phyloP scores from a whole-genome alignment of 2,888 invertebrate species.

The Zhuqinia jingwanae region DNA sequence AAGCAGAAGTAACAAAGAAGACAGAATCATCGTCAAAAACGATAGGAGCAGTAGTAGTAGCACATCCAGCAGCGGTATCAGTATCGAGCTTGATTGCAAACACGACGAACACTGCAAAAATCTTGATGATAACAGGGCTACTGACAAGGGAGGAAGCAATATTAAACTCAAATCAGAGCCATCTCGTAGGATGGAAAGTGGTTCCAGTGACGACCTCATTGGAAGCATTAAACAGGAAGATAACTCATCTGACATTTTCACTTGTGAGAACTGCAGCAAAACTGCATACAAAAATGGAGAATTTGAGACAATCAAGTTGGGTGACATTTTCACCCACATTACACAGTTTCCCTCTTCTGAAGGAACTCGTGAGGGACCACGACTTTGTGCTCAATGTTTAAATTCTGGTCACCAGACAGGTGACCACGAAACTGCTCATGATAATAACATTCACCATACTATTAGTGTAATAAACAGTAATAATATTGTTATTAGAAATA shows the following conservation, averaged over 20 bases:
- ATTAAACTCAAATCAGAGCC: slow-evolving; percentile 24
- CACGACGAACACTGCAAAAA: background rate
- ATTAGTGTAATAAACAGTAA: slow-evolving; percentile 52
- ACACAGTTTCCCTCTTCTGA: slow-evolving; percentile 74
- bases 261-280: slow-evolving; percentile 77
- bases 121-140: slow-evolving; percentile 14
- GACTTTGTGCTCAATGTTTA: slow-evolving; percentile 72
- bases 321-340: slow-evolving; percentile 78
- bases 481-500: slow-evolving; percentile 41
- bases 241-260: slow-evolving; percentile 64
- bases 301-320: slow-evolving; percentile 79
- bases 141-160: slow-evolving; percentile 27
- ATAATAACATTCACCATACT: slow-evolving; percentile 60
- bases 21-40: slow-evolving; percentile 29
- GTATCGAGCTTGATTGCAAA: background rate
- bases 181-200: slow-evolving; percentile 52
- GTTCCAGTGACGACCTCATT: slow-evolving; percentile 46
- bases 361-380: slow-evolving; percentile 68
- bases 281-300: slow-evolving; percentile 76
- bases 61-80: slow-evolving; percentile 11
- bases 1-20: slow-evolving; percentile 58
- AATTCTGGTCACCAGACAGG: slow-evolving; percentile 47
- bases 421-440: slow-evolving; percentile 57
- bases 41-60: slow-evolving; percentile 33
- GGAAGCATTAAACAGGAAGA: slow-evolving; percentile 53